Evolutionary conservation across 2,888 invertebrate genomes (phyloP), one percentile per base, ranked within the genome.

Genomic region (Leistus spinibarbis): DNA sequence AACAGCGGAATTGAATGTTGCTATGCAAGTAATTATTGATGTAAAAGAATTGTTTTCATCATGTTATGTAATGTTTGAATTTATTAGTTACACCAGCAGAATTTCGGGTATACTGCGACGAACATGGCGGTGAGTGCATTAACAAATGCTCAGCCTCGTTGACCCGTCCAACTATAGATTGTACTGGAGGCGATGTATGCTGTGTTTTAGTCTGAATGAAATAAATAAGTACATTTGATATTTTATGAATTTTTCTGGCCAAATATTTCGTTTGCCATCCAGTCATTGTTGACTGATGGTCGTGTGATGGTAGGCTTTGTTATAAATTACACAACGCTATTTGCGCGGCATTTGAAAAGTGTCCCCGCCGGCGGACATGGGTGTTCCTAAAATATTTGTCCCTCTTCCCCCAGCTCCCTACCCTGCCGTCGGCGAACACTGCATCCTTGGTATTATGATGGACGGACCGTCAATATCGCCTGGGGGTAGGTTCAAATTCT

Each of bases 351-450:
- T n/a, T n/a, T 20, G 9, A 82, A 83, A 82, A 82, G 82, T 84
- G 84, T 84, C 84, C 82, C 82, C 80, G 82, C 84, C 80, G 78
- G 77, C 79, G 82, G 54, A 54, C 54, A 54, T 54, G 83, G 83
- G 82, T 82, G 83, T 79, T 13, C 54, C 82, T 84, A 83, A 84
- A 84, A 84, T 84, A 84, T 84, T 81, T 80, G n/a, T n/a, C n/a
- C n/a, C n/a, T n/a, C n/a, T n/a, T n/a, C n/a, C n/a, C n/a, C n/a
- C n/a, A n/a, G n/a, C n/a, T n/a, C n/a, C n/a, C n/a, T n/a, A n/a
- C n/a, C 80, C 83, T 82, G 79, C 77, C 80, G 82, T 82, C 81
- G 79, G 72, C 24, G 16, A 0, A 2, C 20, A 20, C 20, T 72
- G 57, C 65, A 82, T 82, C 81, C 82, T 83, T 81, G 65, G 82